Base-by-base conservation (phyloP, 1,140 invertebrate genomes). In the Procambarus virginalis region DNA sequence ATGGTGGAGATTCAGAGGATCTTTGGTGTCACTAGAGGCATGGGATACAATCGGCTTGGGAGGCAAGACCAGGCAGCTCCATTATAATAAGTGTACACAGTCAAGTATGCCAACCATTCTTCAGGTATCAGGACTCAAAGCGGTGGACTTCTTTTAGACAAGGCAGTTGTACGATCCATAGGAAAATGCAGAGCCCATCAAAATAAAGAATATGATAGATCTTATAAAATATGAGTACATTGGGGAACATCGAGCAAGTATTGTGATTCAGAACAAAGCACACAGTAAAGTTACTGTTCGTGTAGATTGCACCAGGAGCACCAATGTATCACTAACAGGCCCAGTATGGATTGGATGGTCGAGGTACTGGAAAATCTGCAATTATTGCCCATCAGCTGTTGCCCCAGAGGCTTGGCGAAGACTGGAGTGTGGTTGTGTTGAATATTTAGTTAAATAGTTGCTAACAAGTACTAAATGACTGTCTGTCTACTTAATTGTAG, bases 11-110 rank as follows among this genome's bases (percentile, higher is more conserved):
- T 80, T 92, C 93, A 10, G 93, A 94, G 45, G 94, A 94, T 80
- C 86, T 94, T 48, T 94, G 94, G 93, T 94, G 12, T 94, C 94
- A 0, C 84, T 94, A 51, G 92, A 92, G 46, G 93, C 93, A 64
- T 94, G 93, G 94, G 94, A 14, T 94, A 93, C 92, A 94, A 94
- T 91, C 93, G 93, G 86, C 89, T 87, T 12, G 93, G 94, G 14
- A 91, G 93, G 3, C 92, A 94, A 86, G 94, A 94, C 90, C 93
- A 94, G 93, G 94, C 87, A 10, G 86, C 84, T 34, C 89, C 89
- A 34, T 92, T 78, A 68, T 55, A 14, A 58, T 92, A 3, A 91
- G 86, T 58, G 75, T 91, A 45, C 84, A 70, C n/a, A 91, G 89
- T 79, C 89, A 84, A n/a, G 90, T 90, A 9, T 91, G 88, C 68